Evolutionary conservation across 2,113 vertebrate species (phyloP), one percentile per base, ranked within the genome.

Genomic region (Meriones unguiculatus): DNA sequence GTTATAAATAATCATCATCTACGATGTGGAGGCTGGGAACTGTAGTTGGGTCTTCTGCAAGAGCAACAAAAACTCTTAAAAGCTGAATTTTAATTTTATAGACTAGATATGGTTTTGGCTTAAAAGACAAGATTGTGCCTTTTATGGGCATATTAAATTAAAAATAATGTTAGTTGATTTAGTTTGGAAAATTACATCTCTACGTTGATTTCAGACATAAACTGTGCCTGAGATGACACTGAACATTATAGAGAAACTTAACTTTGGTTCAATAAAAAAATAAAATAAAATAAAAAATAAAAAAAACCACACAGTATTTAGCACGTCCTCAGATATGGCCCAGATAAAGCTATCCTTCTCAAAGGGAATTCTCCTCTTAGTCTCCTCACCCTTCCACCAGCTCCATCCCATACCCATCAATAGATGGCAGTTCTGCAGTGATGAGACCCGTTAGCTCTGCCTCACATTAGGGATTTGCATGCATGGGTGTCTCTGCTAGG

Each of bases 81-180:
- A 90, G 12, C 85, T 67, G 87, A 76, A 95, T 90, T 97, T 94
- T 95, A 93, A 85, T 95, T 96, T 88, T 20, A 84, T 95, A 92
- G 13, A 82, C 52, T 86, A 92, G n/a, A 81, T 81, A 92, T 41
- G 85, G 5, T 92, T 96, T 90, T 24, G 67, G 20, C 72, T 78
- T 94, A 92, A 97, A 93, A 64, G 76, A 85, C 1, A 91, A 90
- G 50, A 90, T 92, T 84, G 87, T 87, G 46, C 20, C 25, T 41
- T 88, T 96, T 69, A 54, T 87, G 35, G 30, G 17, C 41, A 85
- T 59, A 87, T 64, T 93, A 95, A 94, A 93, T 73, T 82, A 93
- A 87, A 95, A 96, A 90, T 2, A 87, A 15, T 22, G 35, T 89
- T 80, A 85, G 57, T 95, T 96, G 28, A 73, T 94, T 90, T 87